Evolutionary conservation across 2,888 invertebrate genomes (phyloP), one percentile per base, ranked within the genome.

Genomic region (Drosophila aldrichi): DNA sequence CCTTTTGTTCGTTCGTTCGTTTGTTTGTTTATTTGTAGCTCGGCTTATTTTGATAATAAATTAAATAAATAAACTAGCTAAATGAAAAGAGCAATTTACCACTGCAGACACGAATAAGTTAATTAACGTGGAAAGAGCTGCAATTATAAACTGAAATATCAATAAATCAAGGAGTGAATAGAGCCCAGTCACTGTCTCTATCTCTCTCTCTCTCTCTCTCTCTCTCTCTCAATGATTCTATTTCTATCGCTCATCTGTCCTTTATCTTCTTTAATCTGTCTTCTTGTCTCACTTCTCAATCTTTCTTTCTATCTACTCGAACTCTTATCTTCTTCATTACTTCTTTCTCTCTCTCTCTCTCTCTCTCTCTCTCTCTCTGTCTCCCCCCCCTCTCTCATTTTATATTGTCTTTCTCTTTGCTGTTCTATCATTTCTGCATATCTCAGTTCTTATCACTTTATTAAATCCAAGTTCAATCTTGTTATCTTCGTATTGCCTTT

Each of bases 21-120:
- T 41, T 59, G 62, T 62, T 59, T 74, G 65, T 58, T 77, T 74
- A 58, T 59, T 65, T 64, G 41, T 52, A 38, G 38, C 67, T 60
- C 51, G 71, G 77, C 77, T 70, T 70, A 77, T 77, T 80, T 76
- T 64, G 70, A 52, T 64, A 76, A 70, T 79, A 61, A 79, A 70
- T 77, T 76, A 48, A 77, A 76, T 77, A 51, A 79, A 76, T 75
- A 44, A 59, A 75, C 68, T 64, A 55, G 60, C 44, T 74, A 64
- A 76, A 67, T 73, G 63, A 58, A 65, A 44, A 48, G 44, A 60
- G 48, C 38, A 22, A 32, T 41, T 14, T 59, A 16, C 12, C 58
- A 48, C 52, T 63, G 41, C 22, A 20, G 12, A 44, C 14, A 38
- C 36, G 49, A n/a, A 22, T 51, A 51, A 55, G 54, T 59, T 64